Conservation (phyloP, 2,888 invertebrate genomes). For the Gymnosoma rotundatum region DNA sequence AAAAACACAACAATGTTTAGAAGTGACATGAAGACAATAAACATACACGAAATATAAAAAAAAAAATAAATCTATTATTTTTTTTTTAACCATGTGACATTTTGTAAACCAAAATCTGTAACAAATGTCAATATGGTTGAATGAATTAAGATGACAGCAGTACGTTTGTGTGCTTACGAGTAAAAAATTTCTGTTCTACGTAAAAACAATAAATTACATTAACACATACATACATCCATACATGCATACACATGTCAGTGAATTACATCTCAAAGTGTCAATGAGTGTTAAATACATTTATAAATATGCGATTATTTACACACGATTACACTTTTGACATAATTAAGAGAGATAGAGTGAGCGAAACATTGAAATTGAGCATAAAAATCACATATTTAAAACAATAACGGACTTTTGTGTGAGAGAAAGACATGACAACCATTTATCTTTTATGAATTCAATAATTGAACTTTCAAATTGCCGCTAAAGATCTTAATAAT, state of each 20-base stretch:
- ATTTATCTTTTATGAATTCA: slow-evolving; percentile 17
- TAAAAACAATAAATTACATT: not conserved
- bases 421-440: not conserved
- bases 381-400: not conserved
- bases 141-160: slow-evolving; percentile 43
- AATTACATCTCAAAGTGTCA: not conserved
- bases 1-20: slow-evolving; percentile 9
- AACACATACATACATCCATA: not conserved
- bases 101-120: slow-evolving; percentile 53
- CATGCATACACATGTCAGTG: not conserved
- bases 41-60: not conserved
- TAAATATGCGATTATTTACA: slow-evolving; percentile 72
- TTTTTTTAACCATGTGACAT: slow-evolving; percentile 47
- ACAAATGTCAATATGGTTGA: slow-evolving; percentile 60
- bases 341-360: slow-evolving; percentile 69
- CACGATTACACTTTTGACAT: slow-evolving; percentile 72
- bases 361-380: not conserved
- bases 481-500: slow-evolving; percentile 5
- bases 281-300: slow-evolving; percentile 29
- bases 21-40: slow-evolving; percentile 41
- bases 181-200: not conserved
- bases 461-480: not conserved
- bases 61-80: slow-evolving; percentile 29
- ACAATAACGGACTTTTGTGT: slow-evolving; percentile 8
- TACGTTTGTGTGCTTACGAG: not conserved